Conservation (phyloP, 2,113 vertebrate genomes). For the Bubo bubo region DNA sequence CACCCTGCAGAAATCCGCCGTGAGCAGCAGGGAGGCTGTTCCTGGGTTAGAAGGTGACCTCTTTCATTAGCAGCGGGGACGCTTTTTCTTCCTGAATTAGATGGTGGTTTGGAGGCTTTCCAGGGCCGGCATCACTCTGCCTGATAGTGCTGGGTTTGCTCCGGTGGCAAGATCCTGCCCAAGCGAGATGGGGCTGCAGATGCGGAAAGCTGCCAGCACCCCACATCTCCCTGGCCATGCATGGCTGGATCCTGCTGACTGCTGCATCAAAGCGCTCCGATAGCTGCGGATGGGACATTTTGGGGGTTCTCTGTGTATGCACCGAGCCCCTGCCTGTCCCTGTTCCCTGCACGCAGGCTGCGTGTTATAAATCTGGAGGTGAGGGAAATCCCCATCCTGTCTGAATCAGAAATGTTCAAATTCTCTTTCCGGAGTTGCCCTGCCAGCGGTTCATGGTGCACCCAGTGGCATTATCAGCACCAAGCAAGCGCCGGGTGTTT, state of each 20-base stretch:
- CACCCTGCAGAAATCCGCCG: neutral
- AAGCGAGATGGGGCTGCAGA: fast-evolving
- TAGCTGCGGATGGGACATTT: fast-evolving
- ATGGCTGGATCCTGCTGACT: neutral
- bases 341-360: neutral
- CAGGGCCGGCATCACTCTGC: neutral
- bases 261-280: fast-evolving
- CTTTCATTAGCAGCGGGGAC: neutral
- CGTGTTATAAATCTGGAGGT: fast-evolving
- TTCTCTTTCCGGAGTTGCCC: neutral
- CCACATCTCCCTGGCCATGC: fast-evolving
- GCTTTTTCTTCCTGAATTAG: neutral
- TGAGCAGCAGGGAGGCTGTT: neutral
- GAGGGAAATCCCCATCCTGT: neutral
- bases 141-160: neutral
- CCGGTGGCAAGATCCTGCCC: fast-evolving
- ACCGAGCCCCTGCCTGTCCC: fast-evolving
- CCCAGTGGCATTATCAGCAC: fast-evolving
- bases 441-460: fast-evolving
- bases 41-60: slow-evolving; percentile 67
- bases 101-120: slow-evolving; percentile 52
- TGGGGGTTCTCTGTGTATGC: neutral
- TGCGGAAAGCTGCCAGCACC: neutral
- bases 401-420: fast-evolving
- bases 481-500: fast-evolving